phyloP scores from a whole-genome alignment of 2,797 vertebrate species.

The Sphenodon punctatus region DNA sequence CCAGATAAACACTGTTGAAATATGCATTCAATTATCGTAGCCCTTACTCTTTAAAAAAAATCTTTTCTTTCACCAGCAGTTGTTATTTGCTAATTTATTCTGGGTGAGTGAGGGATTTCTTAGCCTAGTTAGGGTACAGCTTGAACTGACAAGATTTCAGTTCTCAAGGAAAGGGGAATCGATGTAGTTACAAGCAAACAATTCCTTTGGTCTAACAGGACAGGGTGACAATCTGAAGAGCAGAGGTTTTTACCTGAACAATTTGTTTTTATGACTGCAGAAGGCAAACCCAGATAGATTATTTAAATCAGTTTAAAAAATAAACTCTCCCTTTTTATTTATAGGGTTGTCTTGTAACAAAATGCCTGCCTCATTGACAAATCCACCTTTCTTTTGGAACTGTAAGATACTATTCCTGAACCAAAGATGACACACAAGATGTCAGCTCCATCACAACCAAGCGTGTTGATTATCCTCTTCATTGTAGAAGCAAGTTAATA shows the following conservation, averaged over 20 bases:
- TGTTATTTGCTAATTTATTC: slow-evolving; percentile 67
- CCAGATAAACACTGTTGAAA: slow-evolving; percentile 76
- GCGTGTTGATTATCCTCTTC: not conserved
- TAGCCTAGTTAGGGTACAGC: slow-evolving; percentile 20
- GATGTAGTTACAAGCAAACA: not conserved
- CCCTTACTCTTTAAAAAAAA: slow-evolving; percentile 53
- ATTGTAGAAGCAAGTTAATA: slow-evolving; percentile 16
- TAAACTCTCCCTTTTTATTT: not conserved
- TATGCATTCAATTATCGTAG: slow-evolving; percentile 74
- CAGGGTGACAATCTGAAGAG: not conserved
- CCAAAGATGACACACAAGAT: slow-evolving; percentile 4
- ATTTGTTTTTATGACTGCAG: not conserved
- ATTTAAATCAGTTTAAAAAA: slow-evolving; percentile 16
- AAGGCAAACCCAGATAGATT: not conserved
- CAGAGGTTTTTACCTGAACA: not conserved
- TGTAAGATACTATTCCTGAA: slow-evolving; percentile 2
- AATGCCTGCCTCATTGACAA: slow-evolving; percentile 9
- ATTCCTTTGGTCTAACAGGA: not conserved
- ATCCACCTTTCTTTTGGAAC: not conserved
- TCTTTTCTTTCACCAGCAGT: slow-evolving; percentile 27
- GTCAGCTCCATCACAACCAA: not conserved
- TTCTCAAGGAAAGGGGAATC: not conserved
- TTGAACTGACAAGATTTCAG: slow-evolving; percentile 9
- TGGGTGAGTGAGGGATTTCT: slow-evolving; percentile 43
- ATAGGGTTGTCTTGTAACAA: slow-evolving; percentile 12